A percentile compares a stretch with the other conserved stretches of the same genome.
phyloP scores from a whole-genome alignment of 1,140 invertebrate species.

The Thrips palmi region DNA sequence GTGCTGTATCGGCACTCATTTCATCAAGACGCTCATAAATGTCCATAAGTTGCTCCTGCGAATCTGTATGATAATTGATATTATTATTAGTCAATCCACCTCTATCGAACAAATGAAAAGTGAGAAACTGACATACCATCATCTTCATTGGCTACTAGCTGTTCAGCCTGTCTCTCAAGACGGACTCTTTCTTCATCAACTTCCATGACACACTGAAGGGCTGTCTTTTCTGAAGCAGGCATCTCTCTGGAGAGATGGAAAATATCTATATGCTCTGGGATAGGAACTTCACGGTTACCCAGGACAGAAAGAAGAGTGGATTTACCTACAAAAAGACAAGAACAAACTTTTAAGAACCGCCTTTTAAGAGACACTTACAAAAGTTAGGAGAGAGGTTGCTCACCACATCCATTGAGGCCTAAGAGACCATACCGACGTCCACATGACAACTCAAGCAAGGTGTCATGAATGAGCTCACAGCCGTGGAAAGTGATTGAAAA shows the following conservation, averaged over 20 bases:
- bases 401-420: constrained; percentile 90
- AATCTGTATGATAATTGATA: constrained; percentile 32
- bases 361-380: constrained; percentile 3
- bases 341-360: constrained; percentile 7
- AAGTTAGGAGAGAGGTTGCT: constrained; percentile 21
- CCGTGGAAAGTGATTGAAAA: constrained; percentile 98
- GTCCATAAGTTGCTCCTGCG: constrained; percentile 92
- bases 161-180: constrained; percentile 85
- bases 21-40: constrained; percentile 96
- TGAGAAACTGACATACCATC: constrained; percentile 40
- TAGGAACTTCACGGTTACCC: constrained; percentile 85
- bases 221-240: constrained; percentile 82
- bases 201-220: constrained; percentile 93
- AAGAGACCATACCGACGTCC: constrained; percentile 91
- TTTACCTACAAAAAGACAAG: constrained; percentile 40
- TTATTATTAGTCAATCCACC: background rate
- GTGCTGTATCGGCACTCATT: constrained; percentile 86
- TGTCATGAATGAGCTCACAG: constrained; percentile 85
- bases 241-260: constrained; percentile 95
- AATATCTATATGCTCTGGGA: constrained; percentile 94
- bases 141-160: constrained; percentile 68
- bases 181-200: constrained; percentile 87
- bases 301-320: constrained; percentile 83
- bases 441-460: constrained; percentile 90
- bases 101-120: background rate